These are phyloP conservation scores for Drosophila emarginata DNA, from an alignment of 2,888 invertebrate species.

Conservation along the genomic window DNA sequence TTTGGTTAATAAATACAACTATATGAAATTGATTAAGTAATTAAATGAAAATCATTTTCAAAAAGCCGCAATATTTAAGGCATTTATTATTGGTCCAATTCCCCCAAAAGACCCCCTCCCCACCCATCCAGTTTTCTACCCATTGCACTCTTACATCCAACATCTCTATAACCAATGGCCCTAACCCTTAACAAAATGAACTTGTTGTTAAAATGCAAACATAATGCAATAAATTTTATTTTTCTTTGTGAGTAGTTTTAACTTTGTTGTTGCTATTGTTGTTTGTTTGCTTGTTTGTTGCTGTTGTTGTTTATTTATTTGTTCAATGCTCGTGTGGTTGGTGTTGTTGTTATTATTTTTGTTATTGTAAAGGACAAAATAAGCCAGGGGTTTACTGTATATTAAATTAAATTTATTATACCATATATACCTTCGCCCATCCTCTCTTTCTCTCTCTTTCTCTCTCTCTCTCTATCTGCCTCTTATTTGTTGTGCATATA, in stretches of 20 bases:
- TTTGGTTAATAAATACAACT: slow-evolving; percentile 16
- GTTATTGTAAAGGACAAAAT: slow-evolving; percentile 50
- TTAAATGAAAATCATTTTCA: slow-evolving; percentile 16
- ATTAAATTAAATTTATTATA: slow-evolving; percentile 73
- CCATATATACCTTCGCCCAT: slow-evolving; percentile 3
- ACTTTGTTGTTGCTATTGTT: slow-evolving; percentile 45
- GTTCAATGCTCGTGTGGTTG: slow-evolving; percentile 2
- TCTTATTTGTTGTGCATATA: slow-evolving; percentile 10
- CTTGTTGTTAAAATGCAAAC: slow-evolving; percentile 60
- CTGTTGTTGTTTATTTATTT: slow-evolving; percentile 11
- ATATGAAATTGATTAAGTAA: slow-evolving; percentile 15
- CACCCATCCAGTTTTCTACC: too few relatives aligned
- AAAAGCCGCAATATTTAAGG: slow-evolving; percentile 7
- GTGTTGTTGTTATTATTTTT: slow-evolving; percentile 30
- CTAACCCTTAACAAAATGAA: slow-evolving; percentile 36
- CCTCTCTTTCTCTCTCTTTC: background rate
- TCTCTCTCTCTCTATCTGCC: background rate
- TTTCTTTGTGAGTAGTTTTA: slow-evolving; percentile 57
- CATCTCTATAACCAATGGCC: background rate
- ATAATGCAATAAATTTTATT: slow-evolving; percentile 68
- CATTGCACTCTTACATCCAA: background rate
- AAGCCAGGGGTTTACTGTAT: slow-evolving; percentile 59
- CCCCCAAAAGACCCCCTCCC: too few relatives aligned
- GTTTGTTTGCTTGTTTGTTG: slow-evolving; percentile 5
- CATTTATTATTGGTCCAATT: background rate